Base-by-base conservation (phyloP, 1,140 invertebrate genomes). In the Babylonia areolata region DNA sequence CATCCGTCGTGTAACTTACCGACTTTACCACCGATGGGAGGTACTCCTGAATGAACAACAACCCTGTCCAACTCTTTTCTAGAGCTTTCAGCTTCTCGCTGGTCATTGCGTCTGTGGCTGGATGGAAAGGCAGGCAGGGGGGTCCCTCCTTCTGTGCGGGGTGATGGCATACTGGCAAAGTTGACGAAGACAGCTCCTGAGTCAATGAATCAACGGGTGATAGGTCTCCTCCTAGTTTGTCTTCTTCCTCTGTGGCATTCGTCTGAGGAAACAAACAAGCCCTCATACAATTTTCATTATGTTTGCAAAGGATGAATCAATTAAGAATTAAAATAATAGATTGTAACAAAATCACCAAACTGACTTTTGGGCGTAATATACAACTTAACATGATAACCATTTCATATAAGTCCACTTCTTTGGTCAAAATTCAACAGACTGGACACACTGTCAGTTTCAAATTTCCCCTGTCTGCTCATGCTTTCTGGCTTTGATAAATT, bases 1-100 rank as follows among this genome's bases (percentile, higher is more conserved):
- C 78, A 54, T 80, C 78, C 0, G 78, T 35, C 0, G 46, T 80
- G 42, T 80, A 80, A n/a, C 78, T 54, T 23, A 80, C 78, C 15
- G 40, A 28, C 33, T 80, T 80, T 20, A 80, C 78, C 12, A 80
- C 23, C 33, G 35, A 33, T 3, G 78, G 46, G 3, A 80, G 78
- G 33, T 2, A 54, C 0, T 54, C 46, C 28, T 51, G 40, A 33
- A 31, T 23, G 23, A 15, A 39, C 17, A 39, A 6, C 12, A 23
- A 40, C 15, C 6, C 37, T 6, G 75, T 42, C 39, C 33, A 35
- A 73, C 71, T 73, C 31, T 35, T 73, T 5, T 73, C 71, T 31
- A 5, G 28, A 15, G 1, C 28, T 37, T 40, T 39, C 17, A 40
- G 35, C 20, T 15, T 77, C 3, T 42, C 35, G 37, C 15, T 42